Conservation (phyloP, 2,797 vertebrate species). For the Brachyrhaphis roseni region DNA sequence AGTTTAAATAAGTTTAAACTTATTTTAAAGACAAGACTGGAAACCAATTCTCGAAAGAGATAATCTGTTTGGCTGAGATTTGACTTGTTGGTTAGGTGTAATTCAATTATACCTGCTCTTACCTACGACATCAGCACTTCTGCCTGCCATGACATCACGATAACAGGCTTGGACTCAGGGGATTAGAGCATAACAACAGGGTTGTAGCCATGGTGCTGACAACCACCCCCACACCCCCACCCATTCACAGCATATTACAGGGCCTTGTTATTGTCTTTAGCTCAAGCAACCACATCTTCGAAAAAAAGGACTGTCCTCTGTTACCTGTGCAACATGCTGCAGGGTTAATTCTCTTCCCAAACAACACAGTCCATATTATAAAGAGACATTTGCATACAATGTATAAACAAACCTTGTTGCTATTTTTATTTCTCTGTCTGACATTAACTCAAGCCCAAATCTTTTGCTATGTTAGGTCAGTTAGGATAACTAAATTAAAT, state of each 20-base stretch:
- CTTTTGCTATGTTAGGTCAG: not conserved
- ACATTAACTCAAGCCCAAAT: not conserved
- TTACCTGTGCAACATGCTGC: conserved; percentile 1
- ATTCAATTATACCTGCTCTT: conserved; percentile 58
- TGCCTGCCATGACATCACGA: conserved; percentile 63
- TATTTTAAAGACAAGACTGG: conserved; percentile 3
- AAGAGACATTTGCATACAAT: not conserved
- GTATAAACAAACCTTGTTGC: not conserved
- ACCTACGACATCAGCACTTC: conserved; percentile 57
- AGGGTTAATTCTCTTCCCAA: conserved; percentile 10
- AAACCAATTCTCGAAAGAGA: conserved; percentile 17
- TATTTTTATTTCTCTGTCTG: not conserved
- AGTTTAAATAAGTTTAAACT: not conserved
- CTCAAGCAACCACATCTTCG: conserved; percentile 8
- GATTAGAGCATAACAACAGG: conserved; percentile 53
- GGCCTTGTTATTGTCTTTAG: conserved; percentile 39
- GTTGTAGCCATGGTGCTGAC: conserved; percentile 51
- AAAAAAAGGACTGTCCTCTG: not conserved
- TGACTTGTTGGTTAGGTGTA: conserved; percentile 51
- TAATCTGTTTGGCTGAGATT: conserved; percentile 15
- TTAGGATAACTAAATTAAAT: not conserved
- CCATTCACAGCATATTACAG: conserved; percentile 2
- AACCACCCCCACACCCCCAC: conserved; percentile 12
- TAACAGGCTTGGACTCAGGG: conserved; percentile 51
- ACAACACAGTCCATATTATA: not conserved